Percentiles rank a stretch among this genome's conserved stretches.
Conservation (phyloP, 1,140 invertebrate genomes). For the Rhysida immarginata region DNA sequence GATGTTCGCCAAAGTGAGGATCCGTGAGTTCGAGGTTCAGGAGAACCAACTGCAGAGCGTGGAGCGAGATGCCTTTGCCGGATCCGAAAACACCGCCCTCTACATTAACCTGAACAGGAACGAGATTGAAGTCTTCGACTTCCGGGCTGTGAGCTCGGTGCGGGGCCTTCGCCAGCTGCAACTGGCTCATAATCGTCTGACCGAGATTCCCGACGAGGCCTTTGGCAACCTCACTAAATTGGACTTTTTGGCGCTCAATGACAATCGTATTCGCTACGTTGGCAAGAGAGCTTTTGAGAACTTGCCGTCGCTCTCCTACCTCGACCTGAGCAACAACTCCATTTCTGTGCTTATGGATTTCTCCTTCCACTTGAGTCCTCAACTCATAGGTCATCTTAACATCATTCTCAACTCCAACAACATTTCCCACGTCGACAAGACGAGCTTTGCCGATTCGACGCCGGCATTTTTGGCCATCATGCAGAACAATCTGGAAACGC, state of each 20-base stretch:
- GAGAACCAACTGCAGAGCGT: background rate
- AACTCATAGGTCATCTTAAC: background rate
- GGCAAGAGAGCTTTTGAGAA: background rate
- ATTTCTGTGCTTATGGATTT: background rate
- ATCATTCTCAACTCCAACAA: background rate
- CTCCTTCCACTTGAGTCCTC: background rate
- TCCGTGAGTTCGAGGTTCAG: background rate
- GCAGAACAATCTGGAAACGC: background rate
- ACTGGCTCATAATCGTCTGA: background rate
- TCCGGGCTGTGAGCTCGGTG: background rate
- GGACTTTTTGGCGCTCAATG: background rate
- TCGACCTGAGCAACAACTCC: background rate
- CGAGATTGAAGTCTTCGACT: background rate
- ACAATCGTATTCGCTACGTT: background rate
- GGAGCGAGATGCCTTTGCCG: background rate
- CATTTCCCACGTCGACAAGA: background rate
- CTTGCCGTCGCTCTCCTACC: background rate
- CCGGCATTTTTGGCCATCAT: background rate
- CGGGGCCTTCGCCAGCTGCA: background rate
- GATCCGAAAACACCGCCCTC: background rate
- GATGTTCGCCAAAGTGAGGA: background rate
- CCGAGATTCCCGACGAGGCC: background rate
- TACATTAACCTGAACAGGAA: constrained; percentile 1
- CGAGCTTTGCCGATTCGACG: background rate
- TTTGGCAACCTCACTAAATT: constrained; percentile 2